phyloP scores from a whole-genome alignment of 2,888 invertebrate species.

The Oscheius myriophilus region DNA sequence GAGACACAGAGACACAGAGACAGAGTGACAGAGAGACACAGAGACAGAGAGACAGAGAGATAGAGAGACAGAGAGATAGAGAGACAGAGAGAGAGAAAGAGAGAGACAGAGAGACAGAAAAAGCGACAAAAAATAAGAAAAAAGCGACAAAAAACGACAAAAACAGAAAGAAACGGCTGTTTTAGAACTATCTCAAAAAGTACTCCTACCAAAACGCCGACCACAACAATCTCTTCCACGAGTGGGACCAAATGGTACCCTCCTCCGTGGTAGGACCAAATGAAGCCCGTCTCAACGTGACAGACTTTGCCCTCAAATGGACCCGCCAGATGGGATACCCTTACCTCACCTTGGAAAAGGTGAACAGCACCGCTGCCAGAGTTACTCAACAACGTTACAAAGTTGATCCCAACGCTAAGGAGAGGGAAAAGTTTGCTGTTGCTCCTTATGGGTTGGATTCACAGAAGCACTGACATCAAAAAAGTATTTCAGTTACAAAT shows the following conservation, averaged over 20 bases:
- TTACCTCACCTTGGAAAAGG: slow-evolving; percentile 47
- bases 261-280: slow-evolving; percentile 66
- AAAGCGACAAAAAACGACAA: no score
- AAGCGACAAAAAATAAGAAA: no score
- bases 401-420: slow-evolving; percentile 43
- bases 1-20: no score
- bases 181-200: slow-evolving; percentile 77
- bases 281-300: slow-evolving; percentile 56
- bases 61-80: no score
- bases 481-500: slow-evolving; percentile 38
- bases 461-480: no score
- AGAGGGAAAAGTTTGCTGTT: slow-evolving; percentile 54
- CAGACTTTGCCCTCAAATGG: slow-evolving; percentile 82
- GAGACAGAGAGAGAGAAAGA: no score
- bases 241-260: slow-evolving; percentile 76
- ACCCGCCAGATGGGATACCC: slow-evolving; percentile 72
- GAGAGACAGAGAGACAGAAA: no score
- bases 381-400: slow-evolving; percentile 61
- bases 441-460: slow-evolving; percentile 48
- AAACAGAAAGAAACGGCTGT: neutral
- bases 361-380: slow-evolving; percentile 42
- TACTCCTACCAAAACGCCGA: slow-evolving; percentile 81
- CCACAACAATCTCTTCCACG: slow-evolving; percentile 84
- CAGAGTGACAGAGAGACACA: no score
- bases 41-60: no score